Evolutionary conservation across 2,113 vertebrate species (phyloP).

Genomic region (Anseranas semipalmata): DNA sequence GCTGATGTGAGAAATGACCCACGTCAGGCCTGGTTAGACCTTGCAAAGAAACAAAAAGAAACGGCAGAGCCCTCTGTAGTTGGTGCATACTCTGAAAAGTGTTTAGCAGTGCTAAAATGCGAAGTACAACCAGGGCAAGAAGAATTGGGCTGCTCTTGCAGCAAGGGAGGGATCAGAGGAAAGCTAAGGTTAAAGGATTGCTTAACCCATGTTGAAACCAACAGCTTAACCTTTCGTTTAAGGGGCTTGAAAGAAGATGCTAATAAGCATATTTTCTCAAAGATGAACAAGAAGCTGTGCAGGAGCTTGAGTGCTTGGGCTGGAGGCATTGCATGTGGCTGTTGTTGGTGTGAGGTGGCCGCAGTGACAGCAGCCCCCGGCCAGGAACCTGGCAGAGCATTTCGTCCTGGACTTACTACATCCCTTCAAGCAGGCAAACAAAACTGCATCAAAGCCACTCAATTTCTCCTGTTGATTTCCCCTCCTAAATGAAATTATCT

Average conservation of each 20-base stretch:
- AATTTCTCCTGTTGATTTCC: constrained; percentile 25
- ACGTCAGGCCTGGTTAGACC: background rate
- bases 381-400: background rate
- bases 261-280: background rate
- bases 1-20: background rate
- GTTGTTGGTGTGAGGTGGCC: background rate
- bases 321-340: background rate
- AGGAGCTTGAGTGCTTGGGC: background rate
- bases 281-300: background rate
- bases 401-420: background rate
- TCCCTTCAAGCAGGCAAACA: background rate
- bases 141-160: background rate
- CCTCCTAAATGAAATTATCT: constrained; percentile 44
- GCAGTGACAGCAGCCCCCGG: background rate
- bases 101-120: background rate
- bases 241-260: background rate
- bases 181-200: background rate
- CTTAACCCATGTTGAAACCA: background rate
- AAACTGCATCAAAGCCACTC: background rate
- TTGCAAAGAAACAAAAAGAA: background rate
- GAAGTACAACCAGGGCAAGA: background rate
- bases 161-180: background rate
- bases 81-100: background rate
- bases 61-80: background rate
- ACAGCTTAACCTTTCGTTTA: background rate